These are phyloP conservation scores for Brachyhypopomus occidentalis DNA, from an alignment of 2,113 vertebrate species.

Conservation along the genomic window DNA sequence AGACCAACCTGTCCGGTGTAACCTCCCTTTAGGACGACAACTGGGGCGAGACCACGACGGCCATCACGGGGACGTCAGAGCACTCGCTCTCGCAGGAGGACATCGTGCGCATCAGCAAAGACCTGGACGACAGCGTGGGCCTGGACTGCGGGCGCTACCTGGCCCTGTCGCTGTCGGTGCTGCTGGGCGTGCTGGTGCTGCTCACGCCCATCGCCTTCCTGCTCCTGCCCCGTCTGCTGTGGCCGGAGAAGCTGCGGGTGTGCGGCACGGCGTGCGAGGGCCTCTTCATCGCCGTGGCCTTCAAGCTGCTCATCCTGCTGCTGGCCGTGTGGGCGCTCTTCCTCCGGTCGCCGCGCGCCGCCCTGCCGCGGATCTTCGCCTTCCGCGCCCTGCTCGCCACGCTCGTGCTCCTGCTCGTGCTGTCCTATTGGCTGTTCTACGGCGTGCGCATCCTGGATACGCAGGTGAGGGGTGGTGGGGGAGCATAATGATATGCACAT, in stretches of 20 bases:
- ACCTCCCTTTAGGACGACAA: conserved; percentile 86
- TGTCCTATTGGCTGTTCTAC: conserved; percentile 96
- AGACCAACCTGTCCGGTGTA: too few relatives aligned
- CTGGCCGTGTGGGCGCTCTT: conserved; percentile 93
- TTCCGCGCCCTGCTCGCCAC: conserved; percentile 86
- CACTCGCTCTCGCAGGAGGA: conserved; percentile 97
- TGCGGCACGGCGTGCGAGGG: conserved; percentile 93
- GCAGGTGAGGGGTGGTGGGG: conserved; percentile 65
- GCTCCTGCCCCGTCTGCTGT: conserved; percentile 85
- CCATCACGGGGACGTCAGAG: conserved; percentile 93
- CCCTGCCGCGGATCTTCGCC: conserved; percentile 86
- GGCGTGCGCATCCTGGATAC: conserved; percentile 91
- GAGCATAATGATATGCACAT: background rate
- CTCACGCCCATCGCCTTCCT: conserved; percentile 91
- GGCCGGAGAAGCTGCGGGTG: conserved; percentile 83
- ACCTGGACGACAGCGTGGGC: conserved; percentile 87
- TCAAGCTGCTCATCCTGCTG: conserved; percentile 92
- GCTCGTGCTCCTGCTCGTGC: conserved; percentile 89
- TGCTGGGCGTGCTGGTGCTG: conserved; percentile 84
- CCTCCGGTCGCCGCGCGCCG: conserved; percentile 80
- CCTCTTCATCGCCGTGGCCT: conserved; percentile 91
- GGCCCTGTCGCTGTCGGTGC: conserved; percentile 77
- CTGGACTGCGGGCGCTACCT: conserved; percentile 83
- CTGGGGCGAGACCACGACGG: conserved; percentile 97
- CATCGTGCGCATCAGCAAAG: conserved; percentile 88